phyloP scores from a whole-genome alignment of 2,888 invertebrate species.

The Drosophila ustulata region DNA sequence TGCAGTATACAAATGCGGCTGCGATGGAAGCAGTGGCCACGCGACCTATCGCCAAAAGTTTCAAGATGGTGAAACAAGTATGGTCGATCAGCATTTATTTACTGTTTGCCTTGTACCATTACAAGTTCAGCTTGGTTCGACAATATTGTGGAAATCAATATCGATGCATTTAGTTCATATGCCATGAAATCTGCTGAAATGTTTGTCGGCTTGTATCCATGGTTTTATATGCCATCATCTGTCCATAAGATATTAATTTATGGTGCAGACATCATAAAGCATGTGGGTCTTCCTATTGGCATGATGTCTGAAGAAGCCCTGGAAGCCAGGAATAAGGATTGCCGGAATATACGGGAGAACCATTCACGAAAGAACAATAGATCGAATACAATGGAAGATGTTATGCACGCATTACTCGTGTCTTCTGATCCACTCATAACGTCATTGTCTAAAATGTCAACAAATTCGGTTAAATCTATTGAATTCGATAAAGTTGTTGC shows the following conservation, averaged over 20 bases:
- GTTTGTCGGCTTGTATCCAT: constrained; percentile 5
- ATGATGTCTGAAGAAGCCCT: too few relatives aligned
- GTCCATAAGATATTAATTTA: constrained; percentile 2
- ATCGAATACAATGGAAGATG: background rate
- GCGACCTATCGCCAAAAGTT: constrained; percentile 22
- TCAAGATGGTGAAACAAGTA: constrained; percentile 21
- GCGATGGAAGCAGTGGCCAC: constrained; percentile 31
- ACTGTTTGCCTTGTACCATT: constrained; percentile 23
- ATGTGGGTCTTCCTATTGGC: constrained; percentile 22
- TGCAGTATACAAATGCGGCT: constrained; percentile 17
- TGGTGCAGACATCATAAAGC: constrained; percentile 12
- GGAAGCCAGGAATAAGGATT: constrained; percentile 9
- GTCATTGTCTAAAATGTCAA: too few relatives aligned
- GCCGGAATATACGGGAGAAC: background rate
- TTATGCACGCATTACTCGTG: too few relatives aligned
- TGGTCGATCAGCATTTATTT: constrained; percentile 25
- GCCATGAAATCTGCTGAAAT: constrained; percentile 13
- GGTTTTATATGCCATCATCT: background rate
- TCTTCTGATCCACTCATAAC: too few relatives aligned
- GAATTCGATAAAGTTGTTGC: too few relatives aligned
- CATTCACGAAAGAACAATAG: constrained; percentile 3
- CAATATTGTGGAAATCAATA: constrained; percentile 17
- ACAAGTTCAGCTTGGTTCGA: constrained; percentile 23
- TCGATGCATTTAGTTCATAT: constrained; percentile 18
- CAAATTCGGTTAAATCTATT: too few relatives aligned